A percentile compares a stretch with the other conserved stretches of the same genome.
phyloP scores from a whole-genome alignment of 2,113 vertebrate species.

The Halcyon senegalensis region DNA sequence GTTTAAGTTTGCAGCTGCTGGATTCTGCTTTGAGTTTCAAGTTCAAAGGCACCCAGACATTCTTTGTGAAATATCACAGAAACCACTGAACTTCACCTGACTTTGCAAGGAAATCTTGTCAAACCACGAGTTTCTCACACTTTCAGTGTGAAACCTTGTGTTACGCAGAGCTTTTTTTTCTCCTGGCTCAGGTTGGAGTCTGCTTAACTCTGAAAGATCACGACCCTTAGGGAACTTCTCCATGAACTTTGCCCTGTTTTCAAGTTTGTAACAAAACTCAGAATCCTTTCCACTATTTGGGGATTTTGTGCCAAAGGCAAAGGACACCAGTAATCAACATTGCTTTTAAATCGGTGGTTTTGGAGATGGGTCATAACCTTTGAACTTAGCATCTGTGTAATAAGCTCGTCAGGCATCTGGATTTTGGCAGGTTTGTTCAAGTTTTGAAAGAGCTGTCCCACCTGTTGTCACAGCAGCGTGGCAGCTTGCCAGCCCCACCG shows the following conservation, averaged over 20 bases:
- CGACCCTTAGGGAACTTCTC: background rate
- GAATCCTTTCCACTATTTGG: background rate
- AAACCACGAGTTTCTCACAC: background rate
- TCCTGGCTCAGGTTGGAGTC: background rate
- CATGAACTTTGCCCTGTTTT: background rate
- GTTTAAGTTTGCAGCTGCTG: constrained; percentile 38
- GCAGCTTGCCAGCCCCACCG: background rate
- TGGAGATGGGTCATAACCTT: background rate
- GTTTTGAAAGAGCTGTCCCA: background rate
- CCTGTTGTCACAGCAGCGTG: background rate
- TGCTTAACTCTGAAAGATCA: background rate
- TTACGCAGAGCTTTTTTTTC: background rate
- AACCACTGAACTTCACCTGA: constrained; percentile 48
- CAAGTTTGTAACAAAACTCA: background rate
- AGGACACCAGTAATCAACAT: background rate
- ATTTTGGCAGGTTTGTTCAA: background rate
- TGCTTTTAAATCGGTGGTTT: background rate
- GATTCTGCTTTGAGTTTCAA: constrained; percentile 23
- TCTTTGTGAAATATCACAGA: constrained; percentile 24
- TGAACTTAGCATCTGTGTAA: background rate
- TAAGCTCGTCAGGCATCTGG: background rate
- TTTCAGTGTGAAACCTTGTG: background rate
- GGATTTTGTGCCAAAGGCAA: background rate
- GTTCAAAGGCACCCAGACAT: constrained; percentile 24
- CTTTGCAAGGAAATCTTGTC: constrained; percentile 15